Conservation (phyloP, 2,113 vertebrate genomes). For the Stegostoma tigrinum region DNA sequence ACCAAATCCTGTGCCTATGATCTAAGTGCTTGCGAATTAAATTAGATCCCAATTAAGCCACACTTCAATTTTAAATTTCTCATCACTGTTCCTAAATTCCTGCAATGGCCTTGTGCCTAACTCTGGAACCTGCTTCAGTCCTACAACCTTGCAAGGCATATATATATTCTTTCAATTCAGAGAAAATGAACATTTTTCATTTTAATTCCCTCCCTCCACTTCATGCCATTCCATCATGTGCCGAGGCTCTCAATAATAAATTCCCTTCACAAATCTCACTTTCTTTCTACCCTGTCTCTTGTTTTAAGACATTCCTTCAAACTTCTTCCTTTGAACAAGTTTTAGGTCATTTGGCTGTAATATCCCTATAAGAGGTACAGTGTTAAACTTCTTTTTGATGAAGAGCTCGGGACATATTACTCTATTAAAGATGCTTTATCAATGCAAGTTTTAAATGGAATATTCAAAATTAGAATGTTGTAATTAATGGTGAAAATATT, state of each 20-base stretch:
- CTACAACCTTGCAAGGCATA: background rate
- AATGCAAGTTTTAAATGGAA: background rate
- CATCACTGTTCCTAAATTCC: background rate
- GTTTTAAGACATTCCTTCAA: background rate
- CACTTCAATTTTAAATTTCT: background rate
- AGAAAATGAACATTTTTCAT: background rate
- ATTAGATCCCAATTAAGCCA: background rate
- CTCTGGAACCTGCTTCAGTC: background rate
- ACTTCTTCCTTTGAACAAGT: background rate
- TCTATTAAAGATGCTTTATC: background rate
- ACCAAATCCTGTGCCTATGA: background rate
- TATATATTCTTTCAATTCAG: background rate
- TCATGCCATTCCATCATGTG: background rate
- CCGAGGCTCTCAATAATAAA: background rate
- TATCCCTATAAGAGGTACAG: background rate
- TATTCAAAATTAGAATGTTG: background rate
- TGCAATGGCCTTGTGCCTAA: background rate
- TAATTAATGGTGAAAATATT: background rate
- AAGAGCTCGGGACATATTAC: background rate
- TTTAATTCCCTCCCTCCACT: background rate
- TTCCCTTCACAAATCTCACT: background rate
- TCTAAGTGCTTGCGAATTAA: background rate
- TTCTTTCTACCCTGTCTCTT: background rate
- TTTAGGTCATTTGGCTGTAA: background rate
- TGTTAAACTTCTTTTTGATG: background rate